These are phyloP conservation scores for Pandion haliaetus DNA, from an alignment of 2,113 vertebrate species.

Conservation along the genomic window DNA sequence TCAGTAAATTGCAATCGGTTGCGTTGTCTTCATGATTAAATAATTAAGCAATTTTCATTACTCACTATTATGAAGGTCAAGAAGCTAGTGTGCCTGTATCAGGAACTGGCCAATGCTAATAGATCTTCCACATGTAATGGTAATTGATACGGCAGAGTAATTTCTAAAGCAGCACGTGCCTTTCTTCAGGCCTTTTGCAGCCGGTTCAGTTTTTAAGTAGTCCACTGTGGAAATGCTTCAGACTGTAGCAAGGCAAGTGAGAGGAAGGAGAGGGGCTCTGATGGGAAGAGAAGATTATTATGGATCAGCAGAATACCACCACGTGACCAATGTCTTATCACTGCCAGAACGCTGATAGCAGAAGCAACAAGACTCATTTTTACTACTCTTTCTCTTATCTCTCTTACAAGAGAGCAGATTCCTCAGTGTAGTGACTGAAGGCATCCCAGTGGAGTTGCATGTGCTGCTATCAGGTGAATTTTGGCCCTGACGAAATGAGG, in stretches of 20 bases:
- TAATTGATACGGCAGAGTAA: neutral
- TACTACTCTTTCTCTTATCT: slow-evolving; percentile 13
- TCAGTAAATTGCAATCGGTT: neutral
- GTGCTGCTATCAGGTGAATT: neutral
- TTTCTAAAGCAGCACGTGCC: neutral
- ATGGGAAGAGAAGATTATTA: neutral
- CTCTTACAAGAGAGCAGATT: neutral
- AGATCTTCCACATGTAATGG: neutral
- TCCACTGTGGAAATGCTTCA: neutral
- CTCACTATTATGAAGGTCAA: neutral
- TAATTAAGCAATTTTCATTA: slow-evolving; percentile 18
- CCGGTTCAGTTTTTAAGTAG: neutral
- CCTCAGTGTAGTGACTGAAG: neutral
- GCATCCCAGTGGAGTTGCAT: neutral
- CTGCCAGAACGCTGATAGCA: neutral
- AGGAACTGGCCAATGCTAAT: neutral
- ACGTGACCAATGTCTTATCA: neutral
- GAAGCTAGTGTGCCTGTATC: neutral
- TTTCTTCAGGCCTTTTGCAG: neutral
- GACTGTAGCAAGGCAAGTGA: neutral
- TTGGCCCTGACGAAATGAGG: slow-evolving; percentile 1
- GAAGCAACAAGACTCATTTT: neutral
- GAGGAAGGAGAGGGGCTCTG: neutral
- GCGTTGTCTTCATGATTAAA: neutral
- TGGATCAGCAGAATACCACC: neutral